Percentiles rank a stretch among this genome's conserved stretches.
phyloP scores from a whole-genome alignment of 2,888 invertebrate genomes.

The Melanophora roralis region DNA sequence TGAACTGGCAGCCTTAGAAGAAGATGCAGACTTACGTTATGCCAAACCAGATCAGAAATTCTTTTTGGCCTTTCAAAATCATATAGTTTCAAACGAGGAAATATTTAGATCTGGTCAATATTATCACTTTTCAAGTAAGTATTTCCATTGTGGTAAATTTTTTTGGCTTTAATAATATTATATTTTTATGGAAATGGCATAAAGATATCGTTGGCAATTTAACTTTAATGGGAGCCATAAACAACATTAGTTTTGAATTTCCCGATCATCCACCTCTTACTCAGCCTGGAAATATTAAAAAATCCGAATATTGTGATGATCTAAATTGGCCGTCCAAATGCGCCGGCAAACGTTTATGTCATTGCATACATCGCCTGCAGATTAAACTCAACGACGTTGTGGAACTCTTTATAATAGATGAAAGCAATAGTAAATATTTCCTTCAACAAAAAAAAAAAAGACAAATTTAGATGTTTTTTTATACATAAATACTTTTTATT shows the following conservation, averaged over 20 bases:
- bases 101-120: conserved; percentile 65
- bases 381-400: conserved; percentile 67
- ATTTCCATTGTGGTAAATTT: neutral
- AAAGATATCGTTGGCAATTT: conserved; percentile 65
- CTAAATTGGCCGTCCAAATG: conserved; percentile 64
- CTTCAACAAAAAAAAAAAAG: neutral
- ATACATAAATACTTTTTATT: neutral
- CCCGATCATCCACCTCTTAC: conserved; percentile 88
- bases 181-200: neutral
- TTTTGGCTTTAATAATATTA: neutral
- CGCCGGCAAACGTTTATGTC: conserved; percentile 62
- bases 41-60: conserved; percentile 66
- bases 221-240: conserved; percentile 79
- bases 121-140: conserved; percentile 69
- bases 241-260: conserved; percentile 86
- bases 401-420: conserved; percentile 73
- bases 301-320: conserved; percentile 70
- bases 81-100: conserved; percentile 65
- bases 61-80: conserved; percentile 68
- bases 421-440: conserved; percentile 68
- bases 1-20: conserved; percentile 60
- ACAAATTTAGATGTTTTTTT: neutral
- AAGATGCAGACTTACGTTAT: conserved; percentile 61
- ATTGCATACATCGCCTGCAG: conserved; percentile 69
- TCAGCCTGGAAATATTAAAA: conserved; percentile 77